Percentiles rank a stretch among this genome's conserved stretches.
Conservation (phyloP, 2,113 vertebrate species). For the Gallinago jamesoni region DNA sequence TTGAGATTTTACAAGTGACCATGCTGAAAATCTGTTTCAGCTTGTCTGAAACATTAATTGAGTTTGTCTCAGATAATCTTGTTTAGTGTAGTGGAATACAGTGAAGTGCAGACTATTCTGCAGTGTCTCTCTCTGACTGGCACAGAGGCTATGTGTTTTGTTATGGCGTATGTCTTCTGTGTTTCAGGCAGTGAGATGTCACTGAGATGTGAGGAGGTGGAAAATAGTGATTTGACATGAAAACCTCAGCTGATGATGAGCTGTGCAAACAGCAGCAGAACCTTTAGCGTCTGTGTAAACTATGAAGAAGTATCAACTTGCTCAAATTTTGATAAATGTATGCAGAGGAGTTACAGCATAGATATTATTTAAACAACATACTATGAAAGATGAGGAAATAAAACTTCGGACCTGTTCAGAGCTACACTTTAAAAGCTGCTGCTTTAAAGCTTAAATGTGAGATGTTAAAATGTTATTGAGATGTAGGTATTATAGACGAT, state of each 20-base stretch:
- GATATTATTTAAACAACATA: background rate
- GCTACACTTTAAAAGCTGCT: background rate
- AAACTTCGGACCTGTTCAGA: background rate
- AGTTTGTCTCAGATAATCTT: slow-evolving; percentile 6
- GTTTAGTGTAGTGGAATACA: background rate
- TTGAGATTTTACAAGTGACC: background rate
- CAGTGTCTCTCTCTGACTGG: background rate
- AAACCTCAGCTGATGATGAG: slow-evolving; percentile 3
- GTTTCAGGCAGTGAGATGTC: background rate
- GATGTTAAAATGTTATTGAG: background rate
- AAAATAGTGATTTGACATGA: slow-evolving; percentile 2
- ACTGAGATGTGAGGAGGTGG: background rate
- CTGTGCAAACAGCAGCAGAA: background rate
- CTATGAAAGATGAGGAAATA: background rate
- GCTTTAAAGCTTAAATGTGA: background rate
- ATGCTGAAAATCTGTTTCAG: background rate
- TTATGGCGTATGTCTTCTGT: background rate
- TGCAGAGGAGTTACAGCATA: background rate
- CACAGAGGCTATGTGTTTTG: background rate
- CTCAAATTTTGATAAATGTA: background rate
- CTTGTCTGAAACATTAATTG: background rate
- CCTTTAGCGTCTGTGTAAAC: background rate
- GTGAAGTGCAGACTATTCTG: background rate
- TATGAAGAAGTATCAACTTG: background rate
- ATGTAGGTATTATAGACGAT: background rate